Base-by-base conservation (phyloP, 2,888 invertebrate species). In the Tuta absoluta region DNA sequence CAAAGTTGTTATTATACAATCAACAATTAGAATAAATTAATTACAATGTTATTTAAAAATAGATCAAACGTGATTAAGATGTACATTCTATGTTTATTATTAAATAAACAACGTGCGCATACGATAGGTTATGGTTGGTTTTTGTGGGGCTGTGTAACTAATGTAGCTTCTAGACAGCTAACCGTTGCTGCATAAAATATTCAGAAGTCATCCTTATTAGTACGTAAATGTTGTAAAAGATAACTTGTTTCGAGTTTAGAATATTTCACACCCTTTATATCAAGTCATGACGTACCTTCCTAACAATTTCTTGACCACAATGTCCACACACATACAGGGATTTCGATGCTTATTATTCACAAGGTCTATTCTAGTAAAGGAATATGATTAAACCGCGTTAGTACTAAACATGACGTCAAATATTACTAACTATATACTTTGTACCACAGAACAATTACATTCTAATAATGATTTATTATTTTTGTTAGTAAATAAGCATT, bases 371-470 rank as follows among this genome's bases (percentile, higher is more conserved):
- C 66, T 66, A 64, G 66, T 66, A 67, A 67, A 65, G 66, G 66
- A 67, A 67, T 67, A 67, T 67, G 66, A 67, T 51, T 53, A 62
- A 58, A 53, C 23, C 19, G 66, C 65, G 53, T 66, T 62, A 65
- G 65, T 65, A 49, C 23, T 48, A 24, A n/a, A 45, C n/a, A 28
- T 19, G 23, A 37, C 59, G 48, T 48, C 24, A 48, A 45, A 60
- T 48, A 33, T 41, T 59, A 38, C 14, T 41, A 21, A 57, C 57
- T 33, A 33, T 8, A 33, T 57, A 57, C 48, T 2, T 23, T 14
- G 23, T 53, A 53, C 21, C 14, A 53, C 51, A 14, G 24, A 23
- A 53, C 12, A 2, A 21, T 23, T 53, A 53, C 24, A 17, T 17
- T 45, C 45, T 45, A 45, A 45, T n/a, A 12, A 12, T 23, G 12